These are phyloP conservation scores for Chydorus sphaericus DNA, from an alignment of 2,888 invertebrate species.

Conservation along the genomic window DNA sequence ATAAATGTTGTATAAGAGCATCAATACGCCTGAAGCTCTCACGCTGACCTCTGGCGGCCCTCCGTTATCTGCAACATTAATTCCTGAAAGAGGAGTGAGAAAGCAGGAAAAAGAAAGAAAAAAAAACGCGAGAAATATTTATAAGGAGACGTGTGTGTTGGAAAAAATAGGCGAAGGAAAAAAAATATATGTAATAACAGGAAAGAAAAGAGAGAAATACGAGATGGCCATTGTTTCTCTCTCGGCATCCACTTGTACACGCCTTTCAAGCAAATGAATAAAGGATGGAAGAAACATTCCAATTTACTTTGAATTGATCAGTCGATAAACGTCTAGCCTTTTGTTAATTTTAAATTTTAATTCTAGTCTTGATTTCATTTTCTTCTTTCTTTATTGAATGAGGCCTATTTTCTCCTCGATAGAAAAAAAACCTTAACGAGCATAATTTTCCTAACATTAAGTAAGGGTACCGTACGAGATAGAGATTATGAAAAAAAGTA, in stretches of 20 bases:
- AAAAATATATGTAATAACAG: no score
- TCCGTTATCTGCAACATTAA: conserved; percentile 13
- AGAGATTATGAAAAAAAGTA: no score
- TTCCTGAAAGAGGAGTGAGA: background rate
- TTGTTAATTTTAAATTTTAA: no score
- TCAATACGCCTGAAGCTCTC: conserved; percentile 8
- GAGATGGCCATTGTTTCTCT: conserved; percentile 9
- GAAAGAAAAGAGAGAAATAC: conserved; percentile 3
- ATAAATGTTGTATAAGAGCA: conserved; percentile 1
- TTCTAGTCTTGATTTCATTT: no score
- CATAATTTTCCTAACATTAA: no score
- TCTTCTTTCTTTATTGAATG: no score
- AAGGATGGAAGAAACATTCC: no score
- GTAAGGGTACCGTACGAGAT: no score
- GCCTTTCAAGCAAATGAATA: background rate
- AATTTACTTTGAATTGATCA: no score
- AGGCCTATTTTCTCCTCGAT: no score
- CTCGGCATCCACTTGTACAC: background rate
- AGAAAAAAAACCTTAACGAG: no score
- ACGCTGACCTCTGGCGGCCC: conserved; percentile 11
- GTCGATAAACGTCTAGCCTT: no score
- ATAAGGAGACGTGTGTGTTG: background rate
- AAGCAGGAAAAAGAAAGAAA: background rate
- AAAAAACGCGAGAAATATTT: conserved; percentile 3
- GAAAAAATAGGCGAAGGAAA: background rate